Percentiles rank a stretch among this genome's conserved stretches.
phyloP scores from a whole-genome alignment of 2,888 invertebrate species.

The Gastracanthus pulcherrimus region DNA sequence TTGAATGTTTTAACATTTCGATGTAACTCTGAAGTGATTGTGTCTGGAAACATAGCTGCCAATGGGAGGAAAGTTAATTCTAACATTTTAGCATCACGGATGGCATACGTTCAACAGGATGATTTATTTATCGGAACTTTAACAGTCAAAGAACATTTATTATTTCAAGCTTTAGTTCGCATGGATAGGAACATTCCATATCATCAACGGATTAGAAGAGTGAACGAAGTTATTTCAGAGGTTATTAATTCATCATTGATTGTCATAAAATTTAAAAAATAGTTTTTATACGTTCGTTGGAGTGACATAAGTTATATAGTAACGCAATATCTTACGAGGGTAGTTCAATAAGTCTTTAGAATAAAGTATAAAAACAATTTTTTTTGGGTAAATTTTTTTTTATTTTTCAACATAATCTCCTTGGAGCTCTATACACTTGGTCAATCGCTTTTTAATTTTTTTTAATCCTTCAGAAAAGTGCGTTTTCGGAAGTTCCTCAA shows the following conservation, averaged over 20 bases:
- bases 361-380: no score
- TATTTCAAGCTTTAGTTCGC: conserved; percentile 90
- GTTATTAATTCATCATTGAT: conserved; percentile 74
- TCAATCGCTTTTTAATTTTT: no score
- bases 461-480: no score
- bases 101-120: conserved; percentile 96
- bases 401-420: no score
- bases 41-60: conserved; percentile 81
- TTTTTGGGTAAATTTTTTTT: no score
- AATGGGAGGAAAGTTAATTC: conserved; percentile 89
- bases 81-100: conserved; percentile 85
- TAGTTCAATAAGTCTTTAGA: no score
- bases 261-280: no score
- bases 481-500: no score
- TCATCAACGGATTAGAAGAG: conserved; percentile 86
- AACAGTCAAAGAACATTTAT: conserved; percentile 92
- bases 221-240: conserved; percentile 92
- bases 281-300: no score
- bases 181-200: conserved; percentile 90
- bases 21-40: conserved; percentile 84
- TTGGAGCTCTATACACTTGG: no score
- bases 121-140: conserved; percentile 95
- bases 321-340: no score
- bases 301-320: no score
- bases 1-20: conserved; percentile 93